Percentiles rank a stretch among this genome's conserved stretches.
These are phyloP conservation scores for Cassiopea andromeda DNA, from an alignment of 30 jellyfish, hydroid and myxozoan species.

Conservation along the genomic window DNA sequence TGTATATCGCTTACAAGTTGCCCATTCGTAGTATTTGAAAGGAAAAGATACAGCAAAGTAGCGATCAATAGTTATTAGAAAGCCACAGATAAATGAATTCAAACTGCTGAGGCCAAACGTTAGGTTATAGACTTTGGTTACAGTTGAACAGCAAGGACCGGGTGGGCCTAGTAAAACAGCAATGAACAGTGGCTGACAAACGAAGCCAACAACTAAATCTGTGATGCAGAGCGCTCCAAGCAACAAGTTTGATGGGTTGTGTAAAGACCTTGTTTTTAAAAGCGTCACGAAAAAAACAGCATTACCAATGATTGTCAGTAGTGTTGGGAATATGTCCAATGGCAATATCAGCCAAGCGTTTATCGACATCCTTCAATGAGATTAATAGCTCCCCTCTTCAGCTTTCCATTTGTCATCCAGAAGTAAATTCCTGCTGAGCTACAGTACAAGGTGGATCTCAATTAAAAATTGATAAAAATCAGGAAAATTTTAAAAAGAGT, in stretches of 20 bases:
- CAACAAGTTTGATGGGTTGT: constrained; percentile 65
- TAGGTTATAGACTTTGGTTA: constrained; percentile 22
- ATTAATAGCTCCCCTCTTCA: no score
- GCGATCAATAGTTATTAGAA: constrained; percentile 50
- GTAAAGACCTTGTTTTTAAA: constrained; percentile 36
- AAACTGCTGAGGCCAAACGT: constrained; percentile 34
- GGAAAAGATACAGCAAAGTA: constrained; percentile 60
- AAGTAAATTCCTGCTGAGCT: no score
- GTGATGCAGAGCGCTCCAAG: constrained; percentile 65
- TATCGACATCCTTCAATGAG: constrained; percentile 5
- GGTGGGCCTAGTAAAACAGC: constrained; percentile 29
- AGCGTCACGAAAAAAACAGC: constrained; percentile 36
- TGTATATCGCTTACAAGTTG: constrained; percentile 15
- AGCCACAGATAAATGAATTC: constrained; percentile 45
- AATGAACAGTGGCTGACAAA: constrained; percentile 57
- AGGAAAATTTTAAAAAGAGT: no score
- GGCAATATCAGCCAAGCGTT: constrained; percentile 7
- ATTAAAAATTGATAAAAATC: no score
- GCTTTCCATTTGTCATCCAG: no score
- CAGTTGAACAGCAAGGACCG: constrained; percentile 44
- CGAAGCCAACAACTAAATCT: constrained; percentile 55
- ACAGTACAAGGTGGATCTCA: no score
- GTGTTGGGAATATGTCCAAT: constrained; percentile 28
- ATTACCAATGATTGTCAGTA: constrained; percentile 54
- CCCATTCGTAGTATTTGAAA: constrained; percentile 18